Evolutionary conservation across 2,888 invertebrate genomes (phyloP), one percentile per base, ranked within the genome.

Genomic region (Drosophila pseudotakahashii): DNA sequence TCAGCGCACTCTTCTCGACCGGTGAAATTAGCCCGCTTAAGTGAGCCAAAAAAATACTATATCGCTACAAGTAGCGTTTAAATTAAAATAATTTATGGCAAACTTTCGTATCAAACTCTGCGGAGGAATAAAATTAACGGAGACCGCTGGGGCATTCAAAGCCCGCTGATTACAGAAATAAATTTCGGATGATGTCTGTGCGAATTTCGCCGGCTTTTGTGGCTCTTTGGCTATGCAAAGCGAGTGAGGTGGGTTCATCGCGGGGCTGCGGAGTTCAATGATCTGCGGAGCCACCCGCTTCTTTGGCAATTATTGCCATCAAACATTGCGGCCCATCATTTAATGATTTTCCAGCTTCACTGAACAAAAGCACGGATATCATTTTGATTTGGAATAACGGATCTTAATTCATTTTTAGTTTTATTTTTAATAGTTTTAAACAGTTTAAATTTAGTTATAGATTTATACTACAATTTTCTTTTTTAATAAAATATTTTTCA

Each of bases 171-270:
- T 87, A 74, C 79, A 83, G 66, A 75, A 64, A 75, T 71, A 77
- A 32, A 70, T 77, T 75, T 73, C 59, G 48, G 45, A 57, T 66
- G 77, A 37, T 68, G 70, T 75, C 66, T 81, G 67, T 78, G 87
- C 88, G 69, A 87, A 80, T 69, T 81, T 60, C 42, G 23, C 34
- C 55, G 61, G 61, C 62, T 72, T 57, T 72, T 57, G 48, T 68
- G n/a, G 55, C 77, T 52, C 19, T 52, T 54, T 77, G 85, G 52
- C 77, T 52, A 60, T 82, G 88, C 86, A 82, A 79, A 88, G 72
- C 73, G 73, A 82, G 72, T 79, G 64, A 63, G 71, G 71, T 51
- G 55, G 73, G 45, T 41, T 73, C 54, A 51, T 30, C 10, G 45
- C 26, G 44, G 44, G 23, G 37, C 54, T 36, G 23, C 2, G 23